Evolutionary conservation across 2,113 vertebrate genomes (phyloP).

Genomic region (Cromileptes altivelis): DNA sequence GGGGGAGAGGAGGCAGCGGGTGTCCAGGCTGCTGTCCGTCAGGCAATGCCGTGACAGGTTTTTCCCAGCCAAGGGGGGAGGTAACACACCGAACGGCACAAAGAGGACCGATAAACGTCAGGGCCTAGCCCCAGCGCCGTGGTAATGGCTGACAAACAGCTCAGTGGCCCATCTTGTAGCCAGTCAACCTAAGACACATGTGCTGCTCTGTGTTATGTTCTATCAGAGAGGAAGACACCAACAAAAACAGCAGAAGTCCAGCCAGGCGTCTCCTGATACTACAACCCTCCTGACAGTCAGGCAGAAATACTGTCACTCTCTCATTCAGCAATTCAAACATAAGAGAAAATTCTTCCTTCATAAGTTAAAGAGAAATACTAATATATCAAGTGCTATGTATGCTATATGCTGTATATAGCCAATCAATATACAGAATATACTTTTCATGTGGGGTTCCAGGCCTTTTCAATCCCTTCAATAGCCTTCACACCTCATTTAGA

Average conservation of each 20-base stretch:
- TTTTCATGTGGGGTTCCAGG: not conserved
- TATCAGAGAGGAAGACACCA: slow-evolving; percentile 22
- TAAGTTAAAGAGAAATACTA: not conserved
- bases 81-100: slow-evolving; percentile 55
- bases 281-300: slow-evolving; percentile 15
- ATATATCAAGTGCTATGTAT: not conserved
- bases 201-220: slow-evolving; percentile 37
- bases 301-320: not conserved
- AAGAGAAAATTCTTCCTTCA: not conserved
- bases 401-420: not conserved
- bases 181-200: slow-evolving; percentile 42
- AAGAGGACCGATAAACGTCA: slow-evolving; percentile 71
- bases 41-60: slow-evolving; percentile 68
- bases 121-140: slow-evolving; percentile 22
- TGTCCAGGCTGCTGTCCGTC: slow-evolving; percentile 47
- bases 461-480: not conserved
- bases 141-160: slow-evolving; percentile 70
- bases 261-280: not conserved
- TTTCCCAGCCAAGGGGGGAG: slow-evolving; percentile 64
- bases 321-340: not conserved
- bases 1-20: slow-evolving; percentile 19
- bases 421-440: not conserved
- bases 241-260: slow-evolving; percentile 12
- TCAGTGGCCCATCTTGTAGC: slow-evolving; percentile 58
- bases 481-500: not conserved